phyloP scores from a whole-genome alignment of 2,888 invertebrate genomes.

The Gymnocheta viridis region DNA sequence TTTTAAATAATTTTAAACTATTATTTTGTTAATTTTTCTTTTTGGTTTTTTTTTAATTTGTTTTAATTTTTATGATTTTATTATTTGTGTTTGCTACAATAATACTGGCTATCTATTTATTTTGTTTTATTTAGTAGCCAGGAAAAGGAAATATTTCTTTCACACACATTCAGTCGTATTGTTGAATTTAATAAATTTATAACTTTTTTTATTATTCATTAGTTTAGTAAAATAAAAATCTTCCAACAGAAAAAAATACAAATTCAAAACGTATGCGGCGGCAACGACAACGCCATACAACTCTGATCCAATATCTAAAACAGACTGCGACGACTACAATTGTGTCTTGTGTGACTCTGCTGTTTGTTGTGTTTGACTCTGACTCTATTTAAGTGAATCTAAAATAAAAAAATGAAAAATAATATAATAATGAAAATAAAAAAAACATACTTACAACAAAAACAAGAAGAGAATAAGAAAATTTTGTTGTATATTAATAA shows the following conservation, averaged over 20 bases:
- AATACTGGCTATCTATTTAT: neutral
- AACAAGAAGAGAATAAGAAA: slow-evolving; percentile 66
- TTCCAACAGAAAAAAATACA: slow-evolving; percentile 29
- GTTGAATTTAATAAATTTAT: slow-evolving; percentile 39
- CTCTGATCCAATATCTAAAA: slow-evolving; percentile 69
- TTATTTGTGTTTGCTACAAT: neutral
- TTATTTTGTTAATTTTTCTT: slow-evolving; percentile 43
- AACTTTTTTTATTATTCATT: slow-evolving; percentile 16
- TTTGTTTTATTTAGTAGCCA: slow-evolving; percentile 19
- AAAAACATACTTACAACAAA: slow-evolving; percentile 55
- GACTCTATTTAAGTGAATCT: slow-evolving; percentile 65
- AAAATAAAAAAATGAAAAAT: slow-evolving; percentile 57
- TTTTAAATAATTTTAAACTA: slow-evolving; percentile 54
- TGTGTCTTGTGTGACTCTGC: slow-evolving; percentile 64
- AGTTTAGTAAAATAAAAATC: slow-evolving; percentile 4
- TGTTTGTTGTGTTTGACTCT: slow-evolving; percentile 60
- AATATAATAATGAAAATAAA: slow-evolving; percentile 58
- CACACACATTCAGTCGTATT: neutral
- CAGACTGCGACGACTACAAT: slow-evolving; percentile 67
- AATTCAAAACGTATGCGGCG: slow-evolving; percentile 38
- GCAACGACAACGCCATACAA: slow-evolving; percentile 59
- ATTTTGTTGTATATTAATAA: slow-evolving; percentile 66
- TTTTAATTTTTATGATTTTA: neutral
- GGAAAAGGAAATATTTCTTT: slow-evolving; percentile 53
- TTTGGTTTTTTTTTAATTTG: slow-evolving; percentile 10